Base-by-base conservation (phyloP, 2,888 invertebrate genomes). In the Aleiodes testaceus region DNA sequence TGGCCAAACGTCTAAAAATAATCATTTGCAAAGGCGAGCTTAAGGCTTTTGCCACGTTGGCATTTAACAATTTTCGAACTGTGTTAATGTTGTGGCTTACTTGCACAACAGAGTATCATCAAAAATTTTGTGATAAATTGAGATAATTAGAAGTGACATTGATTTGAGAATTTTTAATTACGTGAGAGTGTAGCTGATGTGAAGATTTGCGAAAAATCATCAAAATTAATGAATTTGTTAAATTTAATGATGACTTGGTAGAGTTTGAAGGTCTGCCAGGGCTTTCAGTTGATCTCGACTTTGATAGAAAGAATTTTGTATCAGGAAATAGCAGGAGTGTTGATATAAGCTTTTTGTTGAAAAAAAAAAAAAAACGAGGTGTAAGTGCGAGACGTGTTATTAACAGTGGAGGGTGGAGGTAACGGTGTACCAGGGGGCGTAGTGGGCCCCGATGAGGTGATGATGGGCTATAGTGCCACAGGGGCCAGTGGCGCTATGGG, bases 371-470 rank as follows among this genome's bases (percentile, higher is more conserved):
- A 67, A 14, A n/a, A n/a, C n/a, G n/a, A n/a, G n/a, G 63, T 63
- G 63, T 63, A 22, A 63, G 36, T 59, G 59, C 42, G 9, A 16
- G 63, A 66, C 36, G 72, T 18, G 70, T 44, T 45, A 75, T 74
- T 75, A 81, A 83, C 79, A 79, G 85, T 84, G 85, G 85, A 85
- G 82, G 80, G 82, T 80, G 81, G 80, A 77, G 80, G 80, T 70
- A 79, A 76, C 77, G 81, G 78, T 59, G 81, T 82, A 72, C 70
- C 76, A 67, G 74, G 74, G 72, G 72, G 68, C 71, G 53, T 72
- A 22, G 63, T 69, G 72, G 76, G 76, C 73, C 76, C 72, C 70
- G 65, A 86, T 84, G 85, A 85, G 80, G 84, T 83, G 83, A 87
- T 86, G 86, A 84, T 87, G 85, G 85, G 84, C 80, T 87, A 87